Base-by-base conservation (phyloP, 2,888 invertebrate genomes). In the Phasia obesa region DNA sequence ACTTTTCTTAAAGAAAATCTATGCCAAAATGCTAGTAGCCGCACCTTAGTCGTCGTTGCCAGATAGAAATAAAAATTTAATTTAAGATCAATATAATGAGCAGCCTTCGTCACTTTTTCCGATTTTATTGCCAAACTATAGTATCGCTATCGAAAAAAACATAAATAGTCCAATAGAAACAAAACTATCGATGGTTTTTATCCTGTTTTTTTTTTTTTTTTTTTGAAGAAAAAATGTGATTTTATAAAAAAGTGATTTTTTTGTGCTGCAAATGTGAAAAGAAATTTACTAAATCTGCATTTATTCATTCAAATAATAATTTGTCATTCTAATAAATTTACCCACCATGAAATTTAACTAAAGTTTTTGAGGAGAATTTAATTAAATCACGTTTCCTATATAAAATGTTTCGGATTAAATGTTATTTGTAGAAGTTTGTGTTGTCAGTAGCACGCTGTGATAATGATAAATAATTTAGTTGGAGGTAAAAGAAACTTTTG, bases 331-430 rank as follows among this genome's bases (percentile, higher is more conserved):
- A 38, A 38, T 3, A 7, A 38, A 13, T 38, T 38, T 38, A 38
- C 4, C 4, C 13, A 38, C 11, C 13, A 15, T n/a, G 1, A 2
- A n/a, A 42, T 42, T 42, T n/a, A n/a, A 42, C 1, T n/a, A 42
- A 42, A 42, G 59, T 59, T 73, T 42, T 65, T 71, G 38, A 64
- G n/a, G 15, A 15, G 25, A 74, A 55, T 27, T 55, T 49, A 64
- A 49, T 47, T 74, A 53, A 74, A 64, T 60, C 65, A 65, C 51
- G 62, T 62, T 25, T 59, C 23, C 47, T 31, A 35, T 31, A 59
- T 23, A 51, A 59, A 49, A 21, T 17, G 35, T 17, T 49, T 17
- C 9, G 23, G 38, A 59, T 21, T 57, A 15, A 59, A 59, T n/a
- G 23, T 59, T 21, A 6, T 5, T 5, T n/a, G 15, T 38, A 27